Evolutionary conservation across 2,113 vertebrate species (phyloP).

Genomic region (Gobiocypris rarus): DNA sequence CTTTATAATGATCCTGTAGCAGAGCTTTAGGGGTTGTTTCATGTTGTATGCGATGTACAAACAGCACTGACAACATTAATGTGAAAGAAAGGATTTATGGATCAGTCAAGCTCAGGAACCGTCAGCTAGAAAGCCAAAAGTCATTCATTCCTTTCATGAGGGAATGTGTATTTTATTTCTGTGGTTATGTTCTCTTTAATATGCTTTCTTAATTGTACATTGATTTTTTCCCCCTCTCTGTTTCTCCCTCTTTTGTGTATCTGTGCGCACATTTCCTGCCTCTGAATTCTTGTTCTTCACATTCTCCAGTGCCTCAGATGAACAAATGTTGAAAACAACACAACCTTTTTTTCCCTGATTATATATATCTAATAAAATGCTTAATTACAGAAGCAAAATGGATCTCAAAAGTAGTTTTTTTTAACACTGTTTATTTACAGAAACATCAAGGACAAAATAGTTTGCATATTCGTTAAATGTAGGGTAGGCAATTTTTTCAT

Average conservation of each 20-base stretch:
- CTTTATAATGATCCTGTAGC: neutral
- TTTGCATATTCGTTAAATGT: neutral
- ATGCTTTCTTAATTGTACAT: slow-evolving; percentile 20
- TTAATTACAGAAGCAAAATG: slow-evolving; percentile 36
- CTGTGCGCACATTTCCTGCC: slow-evolving; percentile 26
- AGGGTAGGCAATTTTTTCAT: too few species aligned
- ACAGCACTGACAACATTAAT: slow-evolving; percentile 26
- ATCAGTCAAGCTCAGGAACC: slow-evolving; percentile 50
- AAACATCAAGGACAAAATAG: neutral
- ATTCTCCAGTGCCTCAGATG: slow-evolving; percentile 5
- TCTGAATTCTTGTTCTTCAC: neutral
- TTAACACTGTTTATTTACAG: neutral
- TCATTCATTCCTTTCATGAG: slow-evolving; percentile 2
- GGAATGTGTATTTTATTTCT: slow-evolving; percentile 17
- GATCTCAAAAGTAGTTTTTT: neutral
- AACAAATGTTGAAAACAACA: slow-evolving; percentile 44
- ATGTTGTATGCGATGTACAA: neutral
- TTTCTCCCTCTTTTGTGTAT: slow-evolving; percentile 1
- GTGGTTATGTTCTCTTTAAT: slow-evolving; percentile 4
- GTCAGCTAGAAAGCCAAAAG: slow-evolving; percentile 30
- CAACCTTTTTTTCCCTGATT: slow-evolving; percentile 33
- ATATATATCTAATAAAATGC: slow-evolving; percentile 36
- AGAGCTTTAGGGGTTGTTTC: neutral
- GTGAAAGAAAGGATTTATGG: slow-evolving; percentile 18
- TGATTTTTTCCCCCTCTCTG: too few species aligned